These are phyloP conservation scores for Phaenicophaeus curvirostris DNA, from an alignment of 2,797 vertebrate genomes.

Conservation along the genomic window DNA sequence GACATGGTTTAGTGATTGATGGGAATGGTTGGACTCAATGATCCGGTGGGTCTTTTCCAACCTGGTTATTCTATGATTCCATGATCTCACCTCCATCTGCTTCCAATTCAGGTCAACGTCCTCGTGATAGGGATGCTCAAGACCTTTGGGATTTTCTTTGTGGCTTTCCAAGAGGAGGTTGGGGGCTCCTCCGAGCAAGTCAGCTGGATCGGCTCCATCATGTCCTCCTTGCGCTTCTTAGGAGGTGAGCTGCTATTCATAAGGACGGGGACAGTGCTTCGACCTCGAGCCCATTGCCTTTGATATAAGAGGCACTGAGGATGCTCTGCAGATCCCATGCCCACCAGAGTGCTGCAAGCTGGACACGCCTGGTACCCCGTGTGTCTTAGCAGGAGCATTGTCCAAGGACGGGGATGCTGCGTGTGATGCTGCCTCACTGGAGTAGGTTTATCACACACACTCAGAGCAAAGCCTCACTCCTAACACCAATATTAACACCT, in stretches of 20 bases:
- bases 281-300: not conserved
- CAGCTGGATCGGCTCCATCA: constrained; percentile 95
- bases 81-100: not conserved
- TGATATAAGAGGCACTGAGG: fast-evolving
- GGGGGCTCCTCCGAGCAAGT: constrained; percentile 88
- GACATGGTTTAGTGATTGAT: too few relatives aligned
- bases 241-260: constrained; percentile 78
- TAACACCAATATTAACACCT: fast-evolving
- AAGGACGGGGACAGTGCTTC: fast-evolving
- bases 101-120: constrained; percentile 86
- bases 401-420: fast-evolving
- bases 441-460: fast-evolving
- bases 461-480: not conserved
- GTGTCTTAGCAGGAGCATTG: not conserved
- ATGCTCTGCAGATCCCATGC: fast-evolving
- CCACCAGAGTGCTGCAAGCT: not conserved
- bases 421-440: fast-evolving
- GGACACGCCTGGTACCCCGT: fast-evolving
- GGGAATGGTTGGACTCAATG: too few relatives aligned
- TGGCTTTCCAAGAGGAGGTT: constrained; percentile 92
- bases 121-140: constrained; percentile 90
- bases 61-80: too few relatives aligned
- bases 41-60: too few relatives aligned
- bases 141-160: constrained; percentile 93
- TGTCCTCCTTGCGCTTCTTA: constrained; percentile 89